Percentiles rank a stretch among this genome's conserved stretches.
Conservation (phyloP, 2,888 invertebrate genomes). For the Diloba caeruleocephala region DNA sequence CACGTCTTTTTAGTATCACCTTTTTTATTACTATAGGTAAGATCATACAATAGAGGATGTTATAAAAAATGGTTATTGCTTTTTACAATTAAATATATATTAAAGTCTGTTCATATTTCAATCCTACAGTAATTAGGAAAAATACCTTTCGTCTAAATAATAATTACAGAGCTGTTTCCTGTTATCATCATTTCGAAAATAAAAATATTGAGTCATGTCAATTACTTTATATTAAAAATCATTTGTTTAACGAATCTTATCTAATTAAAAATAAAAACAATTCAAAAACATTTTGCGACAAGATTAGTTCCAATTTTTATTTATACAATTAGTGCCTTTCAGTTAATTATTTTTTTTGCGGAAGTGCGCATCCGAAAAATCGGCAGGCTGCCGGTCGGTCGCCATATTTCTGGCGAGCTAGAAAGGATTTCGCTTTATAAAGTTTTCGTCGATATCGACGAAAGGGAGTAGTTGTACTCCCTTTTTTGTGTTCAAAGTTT, state of each 20-base stretch:
- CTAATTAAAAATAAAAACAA: conserved; percentile 31
- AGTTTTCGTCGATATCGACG: conserved; percentile 91
- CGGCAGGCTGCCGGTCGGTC: conserved; percentile 88
- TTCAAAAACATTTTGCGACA: conserved; percentile 8
- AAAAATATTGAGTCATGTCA: conserved; percentile 53
- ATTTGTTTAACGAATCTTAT: conserved; percentile 34
- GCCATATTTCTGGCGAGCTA: conserved; percentile 92
- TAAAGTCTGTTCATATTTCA: too few relatives aligned
- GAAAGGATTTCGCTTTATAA: conserved; percentile 80
- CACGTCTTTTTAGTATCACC: conserved; percentile 23
- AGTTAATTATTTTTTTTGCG: conserved; percentile 47
- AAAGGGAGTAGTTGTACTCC: conserved; percentile 91
- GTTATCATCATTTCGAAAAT: conserved; percentile 4
- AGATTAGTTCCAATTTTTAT: conserved; percentile 12
- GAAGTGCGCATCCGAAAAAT: conserved; percentile 82
- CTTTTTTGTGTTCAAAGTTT: conserved; percentile 80
- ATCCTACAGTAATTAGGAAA: too few relatives aligned
- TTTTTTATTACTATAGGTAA: too few relatives aligned
- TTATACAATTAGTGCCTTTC: conserved; percentile 9
- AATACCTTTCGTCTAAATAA: too few relatives aligned
- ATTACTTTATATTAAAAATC: conserved; percentile 44
- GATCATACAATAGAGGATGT: too few relatives aligned
- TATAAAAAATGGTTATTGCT: too few relatives aligned
- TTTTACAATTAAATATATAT: too few relatives aligned
- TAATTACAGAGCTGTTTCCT: too few relatives aligned